Conservation (phyloP, 1,140 invertebrate genomes). For the Liolophura sinensis region DNA sequence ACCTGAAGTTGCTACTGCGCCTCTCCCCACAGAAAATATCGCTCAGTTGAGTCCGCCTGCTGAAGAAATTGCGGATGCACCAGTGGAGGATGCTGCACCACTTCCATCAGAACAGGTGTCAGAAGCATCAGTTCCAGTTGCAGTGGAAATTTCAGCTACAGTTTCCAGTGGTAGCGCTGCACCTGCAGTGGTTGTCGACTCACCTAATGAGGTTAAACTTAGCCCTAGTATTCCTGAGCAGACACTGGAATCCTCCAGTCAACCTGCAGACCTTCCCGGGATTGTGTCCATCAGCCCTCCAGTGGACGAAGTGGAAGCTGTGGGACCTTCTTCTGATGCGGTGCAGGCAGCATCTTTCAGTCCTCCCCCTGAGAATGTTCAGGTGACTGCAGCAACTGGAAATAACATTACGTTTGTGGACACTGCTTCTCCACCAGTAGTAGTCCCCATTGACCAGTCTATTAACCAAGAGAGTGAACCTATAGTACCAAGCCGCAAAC, state of each 20-base stretch:
- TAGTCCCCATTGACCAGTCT: constrained; percentile 3
- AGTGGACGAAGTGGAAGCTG: background rate
- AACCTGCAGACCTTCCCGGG: no score
- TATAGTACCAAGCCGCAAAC: constrained; percentile 15
- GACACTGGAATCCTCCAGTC: no score
- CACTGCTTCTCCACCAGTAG: constrained; percentile 2
- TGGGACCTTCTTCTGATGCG: background rate
- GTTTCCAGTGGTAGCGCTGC: background rate
- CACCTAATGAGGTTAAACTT: background rate
- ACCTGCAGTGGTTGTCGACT: constrained; percentile 5
- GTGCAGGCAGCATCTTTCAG: constrained; percentile 6
- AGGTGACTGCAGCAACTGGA: constrained; percentile 4
- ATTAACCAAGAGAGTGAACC: constrained; percentile 4
- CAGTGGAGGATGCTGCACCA: background rate
- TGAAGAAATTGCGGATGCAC: background rate
- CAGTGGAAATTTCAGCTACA: constrained; percentile 3
- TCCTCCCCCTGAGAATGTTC: constrained; percentile 8
- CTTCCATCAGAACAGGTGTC: background rate
- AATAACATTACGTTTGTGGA: background rate
- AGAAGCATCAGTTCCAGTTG: background rate
- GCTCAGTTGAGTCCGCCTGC: background rate
- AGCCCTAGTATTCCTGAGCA: no score
- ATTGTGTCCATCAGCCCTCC: no score
- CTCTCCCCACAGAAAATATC: background rate
- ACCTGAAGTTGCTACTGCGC: background rate